A percentile compares a stretch with the other conserved stretches of the same genome.
phyloP scores from a whole-genome alignment of 2,797 vertebrate species.

The Rhyacichthys aspro region DNA sequence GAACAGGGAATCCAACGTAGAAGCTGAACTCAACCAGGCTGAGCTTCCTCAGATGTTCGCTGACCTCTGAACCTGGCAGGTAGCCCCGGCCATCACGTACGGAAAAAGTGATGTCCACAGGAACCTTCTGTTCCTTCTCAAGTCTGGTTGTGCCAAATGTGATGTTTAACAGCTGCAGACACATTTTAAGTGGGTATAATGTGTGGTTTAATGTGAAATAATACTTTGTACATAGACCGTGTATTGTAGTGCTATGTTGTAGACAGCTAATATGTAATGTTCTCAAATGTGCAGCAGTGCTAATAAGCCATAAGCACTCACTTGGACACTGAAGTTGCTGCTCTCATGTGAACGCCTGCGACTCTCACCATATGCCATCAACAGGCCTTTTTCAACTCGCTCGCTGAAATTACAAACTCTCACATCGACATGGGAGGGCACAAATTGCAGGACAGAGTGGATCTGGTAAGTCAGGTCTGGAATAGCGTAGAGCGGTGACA shows the following conservation, averaged over 20 bases:
- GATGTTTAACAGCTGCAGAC: constrained; percentile 88
- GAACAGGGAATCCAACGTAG: constrained; percentile 91
- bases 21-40: constrained; percentile 96
- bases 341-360: constrained; percentile 80
- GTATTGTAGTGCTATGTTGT: neutral
- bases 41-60: constrained; percentile 89
- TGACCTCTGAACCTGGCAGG: constrained; percentile 88
- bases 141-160: constrained; percentile 68
- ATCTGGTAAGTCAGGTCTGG: constrained; percentile 88
- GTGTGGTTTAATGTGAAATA: too few relatives aligned
- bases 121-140: constrained; percentile 76
- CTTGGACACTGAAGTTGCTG: constrained; percentile 87
- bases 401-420: constrained; percentile 92
- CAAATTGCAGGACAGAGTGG: constrained; percentile 94
- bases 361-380: constrained; percentile 85
- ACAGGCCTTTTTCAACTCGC: constrained; percentile 88
- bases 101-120: constrained; percentile 88
- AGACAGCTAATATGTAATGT: neutral
- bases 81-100: constrained; percentile 81
- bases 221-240: neutral
- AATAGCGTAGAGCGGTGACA: constrained; percentile 81
- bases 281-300: neutral
- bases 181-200: neutral
- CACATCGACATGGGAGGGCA: constrained; percentile 88
- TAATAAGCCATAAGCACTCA: constrained; percentile 58